Conservation (phyloP, 2,888 invertebrate species). For the Microchrysa polita region DNA sequence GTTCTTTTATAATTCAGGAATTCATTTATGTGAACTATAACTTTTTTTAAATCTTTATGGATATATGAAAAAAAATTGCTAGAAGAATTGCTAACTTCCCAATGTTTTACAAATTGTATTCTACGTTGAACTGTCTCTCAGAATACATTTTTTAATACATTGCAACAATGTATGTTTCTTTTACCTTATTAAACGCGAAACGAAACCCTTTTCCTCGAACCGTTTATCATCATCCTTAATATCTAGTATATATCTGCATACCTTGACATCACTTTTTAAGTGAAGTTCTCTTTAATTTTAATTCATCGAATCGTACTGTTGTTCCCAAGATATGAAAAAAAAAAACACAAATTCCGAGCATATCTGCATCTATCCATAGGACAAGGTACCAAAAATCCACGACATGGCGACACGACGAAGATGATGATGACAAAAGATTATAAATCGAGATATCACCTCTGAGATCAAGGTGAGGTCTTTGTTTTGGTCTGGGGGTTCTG, state of each 20-base stretch:
- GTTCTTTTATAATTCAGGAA: not conserved
- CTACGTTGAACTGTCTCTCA: too few species aligned
- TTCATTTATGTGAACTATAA: not conserved
- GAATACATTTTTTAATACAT: too few species aligned
- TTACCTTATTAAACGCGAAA: too few species aligned
- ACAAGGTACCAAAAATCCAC: not conserved
- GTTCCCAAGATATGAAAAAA: not conserved
- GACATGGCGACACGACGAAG: slow-evolving; percentile 7
- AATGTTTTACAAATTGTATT: too few species aligned
- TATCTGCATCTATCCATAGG: not conserved
- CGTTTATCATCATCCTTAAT: too few species aligned
- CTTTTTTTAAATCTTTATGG: not conserved
- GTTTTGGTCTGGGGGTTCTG: slow-evolving; percentile 11
- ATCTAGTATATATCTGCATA: too few species aligned
- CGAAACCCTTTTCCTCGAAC: too few species aligned
- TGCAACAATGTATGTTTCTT: too few species aligned
- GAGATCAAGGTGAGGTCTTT: slow-evolving; percentile 44
- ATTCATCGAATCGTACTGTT: not conserved
- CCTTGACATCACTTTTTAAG: too few species aligned
- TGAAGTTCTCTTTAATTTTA: not conserved
- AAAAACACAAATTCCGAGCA: too few species aligned
- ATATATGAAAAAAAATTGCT: not conserved
- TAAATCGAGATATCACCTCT: slow-evolving; percentile 37
- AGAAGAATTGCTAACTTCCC: too few species aligned
- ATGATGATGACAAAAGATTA: slow-evolving; percentile 34